Conservation (phyloP, 2,888 invertebrate species). For the Drosophila dives region DNA sequence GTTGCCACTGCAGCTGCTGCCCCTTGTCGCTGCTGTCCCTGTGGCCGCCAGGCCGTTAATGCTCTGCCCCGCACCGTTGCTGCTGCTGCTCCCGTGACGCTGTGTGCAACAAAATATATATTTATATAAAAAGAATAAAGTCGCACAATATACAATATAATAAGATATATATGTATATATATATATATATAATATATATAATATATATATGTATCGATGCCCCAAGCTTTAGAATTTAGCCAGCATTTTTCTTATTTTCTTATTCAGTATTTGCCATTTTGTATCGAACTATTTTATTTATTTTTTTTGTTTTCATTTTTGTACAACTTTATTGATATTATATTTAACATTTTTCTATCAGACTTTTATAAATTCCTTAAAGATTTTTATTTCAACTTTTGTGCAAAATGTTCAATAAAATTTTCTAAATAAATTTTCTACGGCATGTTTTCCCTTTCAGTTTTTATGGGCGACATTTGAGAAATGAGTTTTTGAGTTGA, state of each 20-base stretch:
- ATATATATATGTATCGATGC: no score
- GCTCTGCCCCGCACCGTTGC: slow-evolving; percentile 28
- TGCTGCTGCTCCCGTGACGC: slow-evolving; percentile 78
- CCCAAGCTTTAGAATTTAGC: neutral
- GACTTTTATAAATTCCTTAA: neutral
- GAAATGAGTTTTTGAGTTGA: neutral
- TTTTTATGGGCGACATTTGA: neutral
- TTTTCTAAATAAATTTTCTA: neutral
- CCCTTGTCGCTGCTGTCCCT: slow-evolving; percentile 64
- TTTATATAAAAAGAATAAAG: neutral
- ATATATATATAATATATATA: neutral
- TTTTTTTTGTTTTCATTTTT: neutral
- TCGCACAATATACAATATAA: neutral
- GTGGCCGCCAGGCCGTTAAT: slow-evolving; percentile 62
- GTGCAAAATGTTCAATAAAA: neutral
- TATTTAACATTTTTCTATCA: neutral
- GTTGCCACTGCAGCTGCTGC: slow-evolving; percentile 65
- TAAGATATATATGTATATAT: neutral
- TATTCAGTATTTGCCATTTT: neutral
- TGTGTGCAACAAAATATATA: slow-evolving; percentile 33
- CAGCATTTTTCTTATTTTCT: neutral
- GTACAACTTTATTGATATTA: neutral
- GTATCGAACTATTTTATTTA: neutral
- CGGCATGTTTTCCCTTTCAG: neutral
- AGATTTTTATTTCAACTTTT: neutral